These are phyloP conservation scores for Argentina silus DNA, from an alignment of 2,797 vertebrate species.

Conservation along the genomic window DNA sequence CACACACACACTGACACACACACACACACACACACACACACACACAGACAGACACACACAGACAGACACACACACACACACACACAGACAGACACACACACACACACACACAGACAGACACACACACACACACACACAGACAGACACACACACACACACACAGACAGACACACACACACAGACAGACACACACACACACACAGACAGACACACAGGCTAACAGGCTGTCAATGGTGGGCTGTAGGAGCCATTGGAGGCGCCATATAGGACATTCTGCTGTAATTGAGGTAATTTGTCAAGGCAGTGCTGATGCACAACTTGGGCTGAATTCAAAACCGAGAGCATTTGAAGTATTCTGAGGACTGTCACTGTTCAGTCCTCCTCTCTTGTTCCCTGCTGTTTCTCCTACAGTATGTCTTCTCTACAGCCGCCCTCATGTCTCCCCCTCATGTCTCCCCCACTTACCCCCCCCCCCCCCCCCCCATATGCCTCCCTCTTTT, in stretches of 20 bases:
- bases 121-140: background rate
- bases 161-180: slow-evolving; percentile 1
- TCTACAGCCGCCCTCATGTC: slow-evolving; percentile 28
- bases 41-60: too few relatives aligned
- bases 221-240: slow-evolving; percentile 35
- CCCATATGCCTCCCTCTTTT: too few relatives aligned
- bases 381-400: background rate
- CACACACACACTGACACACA: background rate
- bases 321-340: slow-evolving; percentile 40
- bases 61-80: background rate
- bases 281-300: slow-evolving; percentile 60
- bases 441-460: slow-evolving; percentile 25
- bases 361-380: slow-evolving; percentile 32
- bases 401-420: slow-evolving; percentile 16
- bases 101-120: too few relatives aligned
- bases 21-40: slow-evolving; percentile 1
- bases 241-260: slow-evolving; percentile 39
- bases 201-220: slow-evolving; percentile 28
- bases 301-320: slow-evolving; percentile 31
- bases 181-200: slow-evolving; percentile 7
- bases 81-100: background rate
- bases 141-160: background rate
- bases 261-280: slow-evolving; percentile 55
- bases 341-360: slow-evolving; percentile 36
- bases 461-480: slow-evolving; percentile 4